phyloP scores from a whole-genome alignment of 92 coral and sea anemone species.

The Anthopleura xanthogrammica region DNA sequence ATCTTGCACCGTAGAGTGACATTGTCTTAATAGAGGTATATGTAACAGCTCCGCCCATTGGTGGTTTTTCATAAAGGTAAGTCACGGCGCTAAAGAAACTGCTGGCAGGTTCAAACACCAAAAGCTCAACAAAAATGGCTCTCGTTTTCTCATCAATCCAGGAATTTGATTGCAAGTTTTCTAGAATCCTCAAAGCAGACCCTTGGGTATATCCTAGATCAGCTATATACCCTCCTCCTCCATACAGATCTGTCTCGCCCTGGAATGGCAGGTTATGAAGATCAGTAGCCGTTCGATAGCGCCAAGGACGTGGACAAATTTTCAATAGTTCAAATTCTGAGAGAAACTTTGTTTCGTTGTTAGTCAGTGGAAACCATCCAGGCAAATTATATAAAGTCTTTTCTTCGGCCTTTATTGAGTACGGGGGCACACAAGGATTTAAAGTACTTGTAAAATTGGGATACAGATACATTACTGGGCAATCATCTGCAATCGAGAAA shows the following conservation, averaged over 20 bases:
- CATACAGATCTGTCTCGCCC: constrained; percentile 48
- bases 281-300: constrained; percentile 51
- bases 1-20: constrained; percentile 78
- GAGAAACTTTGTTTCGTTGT: constrained; percentile 54
- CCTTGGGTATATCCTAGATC: constrained; percentile 84
- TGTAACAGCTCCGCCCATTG: constrained; percentile 76
- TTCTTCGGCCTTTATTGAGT: constrained; percentile 58
- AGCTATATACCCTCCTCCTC: constrained; percentile 92
- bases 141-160: constrained; percentile 91
- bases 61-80: constrained; percentile 66
- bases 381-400: constrained; percentile 65
- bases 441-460: constrained; percentile 52
- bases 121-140: constrained; percentile 86
- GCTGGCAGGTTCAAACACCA: constrained; percentile 82
- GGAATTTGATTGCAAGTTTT: constrained; percentile 61
- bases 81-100: constrained; percentile 87
- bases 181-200: constrained; percentile 70
- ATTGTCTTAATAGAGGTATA: constrained; percentile 70
- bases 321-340: constrained; percentile 61
- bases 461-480: constrained; percentile 54
- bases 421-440: constrained; percentile 58
- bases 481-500: constrained; percentile 44
- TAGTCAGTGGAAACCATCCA: constrained; percentile 57
- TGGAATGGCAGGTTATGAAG: constrained; percentile 60
- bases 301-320: constrained; percentile 92